A percentile compares a stretch with the other conserved stretches of the same genome.
Evolutionary conservation across 1,140 invertebrate genomes (phyloP).

Genomic region (Neodiprion fabricii): DNA sequence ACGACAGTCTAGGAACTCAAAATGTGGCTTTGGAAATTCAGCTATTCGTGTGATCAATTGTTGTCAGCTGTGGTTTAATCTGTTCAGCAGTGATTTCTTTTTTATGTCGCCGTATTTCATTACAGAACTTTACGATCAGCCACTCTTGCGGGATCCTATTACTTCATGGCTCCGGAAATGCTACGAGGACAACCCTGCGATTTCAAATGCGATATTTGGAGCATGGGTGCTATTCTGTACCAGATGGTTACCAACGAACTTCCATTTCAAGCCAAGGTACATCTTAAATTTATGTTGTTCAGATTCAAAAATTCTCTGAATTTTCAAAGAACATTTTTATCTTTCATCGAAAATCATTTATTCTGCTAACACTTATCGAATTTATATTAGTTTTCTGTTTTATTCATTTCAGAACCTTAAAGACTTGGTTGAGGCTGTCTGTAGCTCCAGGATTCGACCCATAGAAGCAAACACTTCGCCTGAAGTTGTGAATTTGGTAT

Average conservation of each 20-base stretch:
- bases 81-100: conserved; percentile 19
- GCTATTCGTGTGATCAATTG: too few relatives aligned
- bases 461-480: conserved; percentile 27
- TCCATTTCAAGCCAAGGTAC: conserved; percentile 70
- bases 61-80: too few relatives aligned
- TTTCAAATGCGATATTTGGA: conserved; percentile 85
- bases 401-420: conserved; percentile 30
- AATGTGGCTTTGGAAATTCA: too few relatives aligned
- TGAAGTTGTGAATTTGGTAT: conserved; percentile 40
- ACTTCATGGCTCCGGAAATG: conserved; percentile 87
- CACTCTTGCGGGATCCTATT: conserved; percentile 81
- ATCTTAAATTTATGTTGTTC: conserved; percentile 31
- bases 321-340: neutral
- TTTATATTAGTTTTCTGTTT: neutral
- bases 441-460: conserved; percentile 36
- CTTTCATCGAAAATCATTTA: neutral
- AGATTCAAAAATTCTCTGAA: conserved; percentile 3
- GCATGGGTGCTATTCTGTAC: conserved; percentile 83
- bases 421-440: conserved; percentile 41
- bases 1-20: too few relatives aligned
- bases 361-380: neutral
- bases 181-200: conserved; percentile 78
- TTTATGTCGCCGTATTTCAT: conserved; percentile 10
- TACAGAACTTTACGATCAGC: conserved; percentile 53
- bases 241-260: conserved; percentile 70